Percentiles rank a stretch among this genome's conserved stretches.
Evolutionary conservation across 2,888 invertebrate genomes (phyloP).

Genomic region (Cotesia congregata): DNA sequence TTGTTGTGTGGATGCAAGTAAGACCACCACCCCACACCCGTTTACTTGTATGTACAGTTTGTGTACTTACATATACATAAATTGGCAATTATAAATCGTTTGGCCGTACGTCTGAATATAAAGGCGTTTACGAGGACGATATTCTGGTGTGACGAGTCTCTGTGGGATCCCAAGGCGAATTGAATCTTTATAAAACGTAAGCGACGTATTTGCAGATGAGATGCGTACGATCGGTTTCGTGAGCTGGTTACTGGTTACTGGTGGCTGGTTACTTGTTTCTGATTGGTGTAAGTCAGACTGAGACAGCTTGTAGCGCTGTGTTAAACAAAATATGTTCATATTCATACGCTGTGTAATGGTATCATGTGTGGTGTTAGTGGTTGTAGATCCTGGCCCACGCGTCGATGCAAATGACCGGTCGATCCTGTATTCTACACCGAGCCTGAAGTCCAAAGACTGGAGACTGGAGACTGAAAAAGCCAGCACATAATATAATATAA

Average conservation of each 20-base stretch:
- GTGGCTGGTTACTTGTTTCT: too few relatives aligned
- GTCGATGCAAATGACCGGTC: constrained; percentile 36
- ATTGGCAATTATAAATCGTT: constrained; percentile 7
- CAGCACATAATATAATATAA: not conserved
- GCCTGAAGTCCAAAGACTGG: too few relatives aligned
- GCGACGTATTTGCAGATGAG: constrained; percentile 22
- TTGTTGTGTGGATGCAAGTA: too few relatives aligned
- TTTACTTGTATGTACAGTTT: constrained; percentile 18
- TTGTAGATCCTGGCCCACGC: constrained; percentile 31
- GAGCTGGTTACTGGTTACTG: not conserved
- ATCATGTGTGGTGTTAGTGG: constrained; percentile 9
- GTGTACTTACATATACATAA: constrained; percentile 1
- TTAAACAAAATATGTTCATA: too few relatives aligned
- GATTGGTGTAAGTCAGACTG: too few relatives aligned
- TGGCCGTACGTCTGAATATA: not conserved
- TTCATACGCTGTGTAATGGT: too few relatives aligned
- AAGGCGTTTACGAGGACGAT: constrained; percentile 17
- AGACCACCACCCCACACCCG: not conserved
- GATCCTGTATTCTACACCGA: not conserved
- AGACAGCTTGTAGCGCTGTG: too few relatives aligned
- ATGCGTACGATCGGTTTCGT: constrained; percentile 37
- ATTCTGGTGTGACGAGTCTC: constrained; percentile 33
- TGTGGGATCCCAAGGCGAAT: constrained; percentile 49
- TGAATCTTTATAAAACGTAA: constrained; percentile 50
- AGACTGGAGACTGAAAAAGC: not conserved